Conservation (phyloP, 2,797 vertebrate genomes). For the Erpetoichthys calabaricus region DNA sequence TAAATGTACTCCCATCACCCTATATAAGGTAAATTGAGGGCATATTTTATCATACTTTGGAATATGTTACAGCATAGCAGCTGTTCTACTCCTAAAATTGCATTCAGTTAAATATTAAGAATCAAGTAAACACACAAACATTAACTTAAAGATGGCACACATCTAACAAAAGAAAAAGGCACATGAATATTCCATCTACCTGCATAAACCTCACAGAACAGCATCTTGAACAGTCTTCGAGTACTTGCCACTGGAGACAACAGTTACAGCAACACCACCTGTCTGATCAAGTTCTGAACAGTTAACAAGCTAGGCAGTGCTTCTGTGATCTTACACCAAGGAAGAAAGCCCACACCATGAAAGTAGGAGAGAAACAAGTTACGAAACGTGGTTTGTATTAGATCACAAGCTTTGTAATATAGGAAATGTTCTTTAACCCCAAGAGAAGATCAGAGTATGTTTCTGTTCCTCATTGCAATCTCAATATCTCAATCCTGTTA, state of each 20-base stretch:
- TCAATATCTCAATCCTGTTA: no score
- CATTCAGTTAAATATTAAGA: no score
- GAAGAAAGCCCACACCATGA: neutral
- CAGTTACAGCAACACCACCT: neutral
- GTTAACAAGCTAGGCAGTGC: constrained; percentile 10
- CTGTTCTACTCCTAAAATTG: no score
- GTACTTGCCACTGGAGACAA: neutral
- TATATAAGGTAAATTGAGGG: no score
- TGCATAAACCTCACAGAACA: constrained; percentile 26
- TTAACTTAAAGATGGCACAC: neutral
- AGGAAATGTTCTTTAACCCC: constrained; percentile 26
- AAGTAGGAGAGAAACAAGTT: neutral
- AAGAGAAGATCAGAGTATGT: constrained; percentile 7
- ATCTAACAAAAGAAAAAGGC: neutral
- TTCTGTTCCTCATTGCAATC: constrained; percentile 2
- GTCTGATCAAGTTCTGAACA: neutral
- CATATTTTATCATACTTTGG: no score
- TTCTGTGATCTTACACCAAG: neutral
- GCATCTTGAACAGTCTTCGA: constrained; percentile 15
- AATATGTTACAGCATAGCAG: no score
- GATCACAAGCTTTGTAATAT: constrained; percentile 13
- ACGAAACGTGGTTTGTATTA: neutral
- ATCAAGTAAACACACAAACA: neutral
- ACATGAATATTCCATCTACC: constrained; percentile 8
- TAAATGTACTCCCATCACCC: no score